phyloP scores from a whole-genome alignment of 2,888 invertebrate genomes.

The Drosophila longiperda region DNA sequence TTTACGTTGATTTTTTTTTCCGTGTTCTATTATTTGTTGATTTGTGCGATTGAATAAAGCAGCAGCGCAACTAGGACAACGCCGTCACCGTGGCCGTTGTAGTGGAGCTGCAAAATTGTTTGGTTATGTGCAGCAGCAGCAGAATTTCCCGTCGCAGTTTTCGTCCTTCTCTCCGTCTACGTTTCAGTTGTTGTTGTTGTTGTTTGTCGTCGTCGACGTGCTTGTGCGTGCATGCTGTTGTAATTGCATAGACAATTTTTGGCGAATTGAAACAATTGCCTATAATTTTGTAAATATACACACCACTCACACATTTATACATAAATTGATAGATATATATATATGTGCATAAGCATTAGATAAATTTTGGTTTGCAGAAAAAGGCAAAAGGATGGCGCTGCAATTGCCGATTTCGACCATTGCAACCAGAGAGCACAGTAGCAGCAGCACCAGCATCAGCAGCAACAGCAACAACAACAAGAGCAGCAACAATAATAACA shows the following conservation, averaged over 20 bases:
- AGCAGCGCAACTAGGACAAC: conserved; percentile 21
- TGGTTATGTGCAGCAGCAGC: conserved; percentile 53
- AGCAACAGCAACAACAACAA: conserved; percentile 24
- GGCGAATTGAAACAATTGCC: conserved; percentile 2
- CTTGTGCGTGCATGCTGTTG: conserved; percentile 22
- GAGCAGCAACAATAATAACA: conserved; percentile 1
- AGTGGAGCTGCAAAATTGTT: conserved; percentile 41
- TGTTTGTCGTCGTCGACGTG: conserved; percentile 7
- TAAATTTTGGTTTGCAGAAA: background rate
- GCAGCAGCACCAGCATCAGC: conserved; percentile 21
- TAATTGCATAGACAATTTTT: conserved; percentile 11
- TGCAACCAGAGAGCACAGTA: conserved; percentile 30
- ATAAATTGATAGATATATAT: background rate
- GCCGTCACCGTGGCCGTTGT: conserved; percentile 9
- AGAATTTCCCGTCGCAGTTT: conserved; percentile 4
- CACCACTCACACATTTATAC: background rate
- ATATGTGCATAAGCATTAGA: background rate
- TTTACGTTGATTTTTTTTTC: conserved; percentile 25
- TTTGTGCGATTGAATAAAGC: conserved; percentile 12
- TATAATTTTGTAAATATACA: conserved; percentile 24
- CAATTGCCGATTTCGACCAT: conserved; percentile 31
- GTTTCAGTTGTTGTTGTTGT: conserved; percentile 18
- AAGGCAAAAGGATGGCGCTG: conserved; percentile 49
- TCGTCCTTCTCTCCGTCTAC: conserved; percentile 11
- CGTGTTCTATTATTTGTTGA: conserved; percentile 11